These are phyloP conservation scores for Hartigia nigra DNA, from an alignment of 2,888 invertebrate species.

Conservation along the genomic window DNA sequence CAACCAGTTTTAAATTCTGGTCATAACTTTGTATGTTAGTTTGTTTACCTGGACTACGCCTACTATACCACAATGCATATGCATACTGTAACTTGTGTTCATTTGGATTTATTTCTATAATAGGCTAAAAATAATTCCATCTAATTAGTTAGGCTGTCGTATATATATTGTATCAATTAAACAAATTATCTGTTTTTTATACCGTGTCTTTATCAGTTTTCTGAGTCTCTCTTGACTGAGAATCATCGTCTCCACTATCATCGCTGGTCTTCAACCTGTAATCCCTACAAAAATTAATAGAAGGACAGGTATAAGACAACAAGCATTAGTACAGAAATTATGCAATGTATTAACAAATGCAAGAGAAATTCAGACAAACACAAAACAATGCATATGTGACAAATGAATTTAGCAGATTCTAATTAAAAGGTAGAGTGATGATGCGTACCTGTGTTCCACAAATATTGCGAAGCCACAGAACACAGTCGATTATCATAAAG, in stretches of 20 bases:
- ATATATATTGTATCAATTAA: conserved; percentile 50
- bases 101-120: conserved; percentile 80
- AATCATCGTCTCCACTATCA: conserved; percentile 74
- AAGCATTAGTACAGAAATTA: not conserved
- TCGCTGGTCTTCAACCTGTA: conserved; percentile 73
- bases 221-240: conserved; percentile 65
- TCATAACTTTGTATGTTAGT: conserved; percentile 71
- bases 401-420: too few species aligned
- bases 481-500: not conserved
- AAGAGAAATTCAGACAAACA: not conserved
- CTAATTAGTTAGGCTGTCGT: conserved; percentile 27
- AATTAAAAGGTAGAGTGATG: not conserved
- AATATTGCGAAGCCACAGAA: not conserved
- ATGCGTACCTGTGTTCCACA: not conserved
- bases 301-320: not conserved
- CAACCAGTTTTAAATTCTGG: conserved; percentile 89
- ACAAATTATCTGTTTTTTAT: conserved; percentile 66
- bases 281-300: conserved; percentile 20
- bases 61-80: conserved; percentile 92
- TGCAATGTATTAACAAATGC: not conserved
- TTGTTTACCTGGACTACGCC: conserved; percentile 72
- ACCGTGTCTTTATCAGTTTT: conserved; percentile 60
- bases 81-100: conserved; percentile 94
- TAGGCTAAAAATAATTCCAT: conserved; percentile 68
- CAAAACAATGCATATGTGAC: not conserved